Base-by-base conservation (phyloP, 2,797 vertebrate genomes). In the Cyprinella venusta region DNA sequence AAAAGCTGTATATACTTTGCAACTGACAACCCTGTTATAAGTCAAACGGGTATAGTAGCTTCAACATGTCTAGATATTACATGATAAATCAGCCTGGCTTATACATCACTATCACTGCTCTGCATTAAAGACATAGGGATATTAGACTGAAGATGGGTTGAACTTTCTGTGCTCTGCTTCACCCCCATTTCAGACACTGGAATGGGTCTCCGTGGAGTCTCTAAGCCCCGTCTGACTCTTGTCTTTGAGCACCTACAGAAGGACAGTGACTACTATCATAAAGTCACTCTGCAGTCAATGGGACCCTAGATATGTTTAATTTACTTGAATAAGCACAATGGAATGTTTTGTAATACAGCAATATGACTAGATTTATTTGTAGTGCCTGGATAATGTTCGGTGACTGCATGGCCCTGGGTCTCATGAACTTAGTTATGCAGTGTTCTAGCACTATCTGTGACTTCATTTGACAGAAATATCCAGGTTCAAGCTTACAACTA, bases 401-500 rank as follows among this genome's bases (percentile, higher is more conserved):
- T 36, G 67, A 61, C 7, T 61, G 18, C 7, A 63, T 72, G 36
- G 13, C 3, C 30, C 9, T 33, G 19, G 52, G n/a, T 45, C 15
- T 56, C 0, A 6, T 36, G 13, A 24, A n/a, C 26, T 48, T n/a
- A 63, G 79, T 42, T 63, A 63, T 12, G 13, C 40, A 5, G n/a
- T 26, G 45, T 52, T 75, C 59, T 24, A 21, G 79, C 42, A 64
- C 13, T 50, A n/a, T 33, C 2, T 4, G 59, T 38, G 69, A 64
- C 70, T 24, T 65, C 4, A 24, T 65, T 54, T 81, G 80, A 74
- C 42, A 52, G 42, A 74, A 65, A 65, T 26, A 38, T 81, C 21
- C 16, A 81, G 33, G 30, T 13, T 18, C 15, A 2, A 38, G 56
- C 30, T 52, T 74, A 65, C 45, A 74, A 33, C 69, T 21, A 38